phyloP scores from a whole-genome alignment of 2,797 vertebrate species.

The Harpagifer antarcticus region DNA sequence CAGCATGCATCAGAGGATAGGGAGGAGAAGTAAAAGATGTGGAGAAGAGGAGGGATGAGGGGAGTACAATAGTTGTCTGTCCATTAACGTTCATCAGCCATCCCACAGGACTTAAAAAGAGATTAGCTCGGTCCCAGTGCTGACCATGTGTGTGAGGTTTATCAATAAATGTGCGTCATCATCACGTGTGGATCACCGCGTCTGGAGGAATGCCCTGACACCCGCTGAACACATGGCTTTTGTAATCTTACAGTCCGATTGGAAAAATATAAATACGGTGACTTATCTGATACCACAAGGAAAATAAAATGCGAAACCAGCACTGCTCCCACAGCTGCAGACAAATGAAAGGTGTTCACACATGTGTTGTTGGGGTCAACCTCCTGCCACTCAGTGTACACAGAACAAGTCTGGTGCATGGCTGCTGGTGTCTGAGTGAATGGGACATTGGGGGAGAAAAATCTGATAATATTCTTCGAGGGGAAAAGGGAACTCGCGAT shows the following conservation, averaged over 20 bases:
- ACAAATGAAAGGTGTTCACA: conserved; percentile 58
- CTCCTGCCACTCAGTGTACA: conserved; percentile 64
- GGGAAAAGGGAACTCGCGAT: conserved; percentile 51
- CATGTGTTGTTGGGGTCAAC: conserved; percentile 51
- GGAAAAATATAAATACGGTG: conserved; percentile 47
- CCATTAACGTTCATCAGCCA: conserved; percentile 32
- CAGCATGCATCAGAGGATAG: conserved; percentile 18
- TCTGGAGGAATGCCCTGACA: conserved; percentile 27
- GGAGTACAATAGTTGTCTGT: conserved; percentile 31
- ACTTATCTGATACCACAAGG: conserved; percentile 57
- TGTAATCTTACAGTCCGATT: conserved; percentile 39
- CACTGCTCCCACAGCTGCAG: conserved; percentile 49
- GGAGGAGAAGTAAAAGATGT: conserved; percentile 1
- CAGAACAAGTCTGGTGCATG: conserved; percentile 62
- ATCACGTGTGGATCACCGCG: conserved; percentile 1
- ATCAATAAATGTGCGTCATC: conserved; percentile 40
- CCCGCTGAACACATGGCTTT: conserved; percentile 29
- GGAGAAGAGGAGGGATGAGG: conserved; percentile 15
- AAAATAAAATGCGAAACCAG: conserved; percentile 66
- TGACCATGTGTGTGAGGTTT: conserved; percentile 28
- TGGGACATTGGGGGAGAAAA: conserved; percentile 53
- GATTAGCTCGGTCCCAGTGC: conserved; percentile 23
- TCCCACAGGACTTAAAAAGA: conserved; percentile 36
- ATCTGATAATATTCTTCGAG: conserved; percentile 75
- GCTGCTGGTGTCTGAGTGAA: conserved; percentile 65